Evolutionary conservation across 2,113 vertebrate species (phyloP), one percentile per base, ranked within the genome.

Genomic region (Rhea pennata): DNA sequence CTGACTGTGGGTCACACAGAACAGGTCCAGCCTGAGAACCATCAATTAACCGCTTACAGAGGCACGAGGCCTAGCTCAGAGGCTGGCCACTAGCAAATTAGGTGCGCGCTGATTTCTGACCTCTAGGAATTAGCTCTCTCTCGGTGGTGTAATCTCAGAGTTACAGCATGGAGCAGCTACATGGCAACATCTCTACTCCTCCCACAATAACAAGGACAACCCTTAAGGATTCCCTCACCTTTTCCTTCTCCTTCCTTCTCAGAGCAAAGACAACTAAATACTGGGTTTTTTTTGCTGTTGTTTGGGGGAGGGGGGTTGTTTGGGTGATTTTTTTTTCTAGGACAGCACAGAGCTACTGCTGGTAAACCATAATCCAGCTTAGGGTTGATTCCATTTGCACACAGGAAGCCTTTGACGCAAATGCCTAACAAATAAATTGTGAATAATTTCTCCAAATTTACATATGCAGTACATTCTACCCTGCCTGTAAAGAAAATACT

Each of bases 181-280:
- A 0, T 0, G 2, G 48, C 9, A 44, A 56, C 27, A 33, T 11
- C 27, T 65, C 15, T 42, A 6, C 42, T 48, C 7, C 72, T 72
- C 36, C 31, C 23, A 6, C 6, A 86, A 67, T 36, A 72, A 10
- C 39, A 44, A 69, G 21, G 24, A 3, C 21, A 48, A 5, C 1
- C 42, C 10, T 33, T 13, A 0, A 22, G 39, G 33, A 20, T 65
- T 39, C 40, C n/a, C 21, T 46, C n/a, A 7, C 5, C 72, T 29
- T 56, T 15, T 2, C 54, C 27, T 9, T 29, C 54, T 31, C 27
- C 15, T 31, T 27, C 27, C 15, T 53, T 3, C 56, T 19, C 15
- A 33, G 24, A 17, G 10, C 0, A 3, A 29, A 6, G 13, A 7
- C 3, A 1, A 2, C 19, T 21, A 36, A 36, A 36, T 36, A 36